Percentiles rank a stretch among this genome's conserved stretches.
Evolutionary conservation across 2,113 vertebrate species (phyloP).

Genomic region (Phycodurus eques): DNA sequence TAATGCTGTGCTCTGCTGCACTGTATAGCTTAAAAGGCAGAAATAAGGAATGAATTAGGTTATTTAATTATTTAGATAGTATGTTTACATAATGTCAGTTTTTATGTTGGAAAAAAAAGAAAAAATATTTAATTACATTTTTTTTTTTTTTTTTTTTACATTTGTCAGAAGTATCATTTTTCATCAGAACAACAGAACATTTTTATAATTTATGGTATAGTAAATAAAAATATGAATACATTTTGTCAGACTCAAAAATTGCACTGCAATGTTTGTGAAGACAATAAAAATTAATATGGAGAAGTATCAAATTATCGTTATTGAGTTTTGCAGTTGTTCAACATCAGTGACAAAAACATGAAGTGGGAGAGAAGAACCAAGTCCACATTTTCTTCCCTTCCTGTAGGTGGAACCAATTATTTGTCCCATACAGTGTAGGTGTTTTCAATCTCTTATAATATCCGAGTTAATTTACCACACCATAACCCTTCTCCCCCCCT

Average conservation of each 20-base stretch:
- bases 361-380: not conserved
- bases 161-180: too few relatives aligned
- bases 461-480: slow-evolving; percentile 64
- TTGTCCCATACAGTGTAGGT: slow-evolving; percentile 17
- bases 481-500: slow-evolving; percentile 44
- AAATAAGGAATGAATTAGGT: not conserved
- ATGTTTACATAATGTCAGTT: not conserved
- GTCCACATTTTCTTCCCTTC: not conserved
- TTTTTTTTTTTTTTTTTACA: too few relatives aligned
- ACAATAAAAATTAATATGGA: too few relatives aligned
- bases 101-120: not conserved
- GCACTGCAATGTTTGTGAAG: too few relatives aligned
- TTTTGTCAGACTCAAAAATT: too few relatives aligned
- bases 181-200: too few relatives aligned
- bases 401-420: not conserved
- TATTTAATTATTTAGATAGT: too few relatives aligned
- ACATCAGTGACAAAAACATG: not conserved
- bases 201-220: too few relatives aligned
- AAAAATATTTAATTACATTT: too few relatives aligned
- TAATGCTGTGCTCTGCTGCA: not conserved
- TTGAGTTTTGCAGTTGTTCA: not conserved
- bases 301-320: too few relatives aligned
- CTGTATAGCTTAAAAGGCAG: not conserved
- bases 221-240: too few relatives aligned
- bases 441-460: slow-evolving; percentile 36